Evolutionary conservation across 2,888 invertebrate species (phyloP), one percentile per base, ranked within the genome.

Genomic region (Eristalis pertinax): DNA sequence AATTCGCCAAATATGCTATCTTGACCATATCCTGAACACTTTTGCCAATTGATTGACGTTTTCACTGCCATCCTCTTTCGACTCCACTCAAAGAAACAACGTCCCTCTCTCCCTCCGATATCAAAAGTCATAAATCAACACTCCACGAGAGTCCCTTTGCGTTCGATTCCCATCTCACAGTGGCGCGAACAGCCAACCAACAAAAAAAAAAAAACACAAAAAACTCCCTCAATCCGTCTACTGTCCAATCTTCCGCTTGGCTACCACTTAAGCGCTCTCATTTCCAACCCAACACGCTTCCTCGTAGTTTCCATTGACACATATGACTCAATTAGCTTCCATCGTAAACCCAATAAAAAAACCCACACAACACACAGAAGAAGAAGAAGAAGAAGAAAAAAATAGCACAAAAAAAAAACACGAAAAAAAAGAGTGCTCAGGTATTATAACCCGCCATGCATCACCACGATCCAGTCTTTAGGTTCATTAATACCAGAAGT

Each of bases 261-360:
- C 50, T 50, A 50, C 50, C 50, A 8, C 50, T 50, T 50, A 50
- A 50, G 50, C 19, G 50, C 19, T 50, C 50, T 50, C 50, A 50
- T 50, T 50, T 50, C 19, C 50, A 19, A 50, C 50, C 7, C 50
- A 50, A 50, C 50, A 19, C 60, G 26, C 60, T 60, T 60, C 60
- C 60, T 60, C 60, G 60, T 60, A 60, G 60, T 29, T 60, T 60
- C 60, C 60, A 60, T 29, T 26, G 60, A 24, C 60, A 24, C 60
- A 60, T 60, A 60, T 29, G 26, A 60, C 60, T 60, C 60, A 60
- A 60, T 60, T 60, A 60, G 13, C 60, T 26, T 60, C 26, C 60
- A 24, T 15, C 26, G 26, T 26, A 60, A 26, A 15, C 60, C 60
- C 60, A 60, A 60, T 60, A 60, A 60, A 58, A 32, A 60, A 60